Evolutionary conservation across 2,888 invertebrate species (phyloP), one percentile per base, ranked within the genome.

Genomic region (Dioctria rufipes): DNA sequence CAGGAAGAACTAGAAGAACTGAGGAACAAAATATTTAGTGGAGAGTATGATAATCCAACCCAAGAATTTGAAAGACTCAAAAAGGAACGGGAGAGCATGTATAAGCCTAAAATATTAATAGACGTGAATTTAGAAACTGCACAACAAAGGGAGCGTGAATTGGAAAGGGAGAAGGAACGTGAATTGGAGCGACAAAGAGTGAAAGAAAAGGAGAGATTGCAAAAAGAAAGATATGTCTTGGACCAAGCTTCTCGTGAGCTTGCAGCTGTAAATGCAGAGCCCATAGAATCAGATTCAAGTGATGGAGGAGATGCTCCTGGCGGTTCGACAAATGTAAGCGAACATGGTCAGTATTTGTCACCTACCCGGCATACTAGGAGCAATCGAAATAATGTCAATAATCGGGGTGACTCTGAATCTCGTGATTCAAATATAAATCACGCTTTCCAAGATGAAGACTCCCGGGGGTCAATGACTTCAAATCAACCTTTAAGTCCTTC

Each of bases 1-100:
- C 94, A 93, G 86, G 94, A 94, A 85, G 97, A 98, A 90, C 91
- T 98, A 83, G 95, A 94, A 84, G 95, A 96, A 87, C 91, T 99
- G 80, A 93, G 93, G 85, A 92, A 92, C 82, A 93, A 94, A 87
- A 92, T 97, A 85, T 94, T 93, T 86, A 92, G 93, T 81, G 92
- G 92, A 3, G 91, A 93, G 85, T 91, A 91, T 86, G 91, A 92
- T 81, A 90, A 93, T 88, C 93, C 93, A n/a, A 90, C 90, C 65
- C 91, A 91, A 80, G 92, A 93, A 87, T 94, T 92, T 86, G 94
- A 94, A 87, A 91, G 92, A 87, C 92, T 93, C 84, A 92, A 94
- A 86, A 92, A 92, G 84, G 94, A 94, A 87, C 92, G 94, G 71
- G 97, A 97, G 87, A 95, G 94, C 86, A 92, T 93, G 86, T 96